A percentile compares a stretch with the other conserved stretches of the same genome.
Conservation (phyloP, 2,113 vertebrate genomes). For the Alethe castanea region DNA sequence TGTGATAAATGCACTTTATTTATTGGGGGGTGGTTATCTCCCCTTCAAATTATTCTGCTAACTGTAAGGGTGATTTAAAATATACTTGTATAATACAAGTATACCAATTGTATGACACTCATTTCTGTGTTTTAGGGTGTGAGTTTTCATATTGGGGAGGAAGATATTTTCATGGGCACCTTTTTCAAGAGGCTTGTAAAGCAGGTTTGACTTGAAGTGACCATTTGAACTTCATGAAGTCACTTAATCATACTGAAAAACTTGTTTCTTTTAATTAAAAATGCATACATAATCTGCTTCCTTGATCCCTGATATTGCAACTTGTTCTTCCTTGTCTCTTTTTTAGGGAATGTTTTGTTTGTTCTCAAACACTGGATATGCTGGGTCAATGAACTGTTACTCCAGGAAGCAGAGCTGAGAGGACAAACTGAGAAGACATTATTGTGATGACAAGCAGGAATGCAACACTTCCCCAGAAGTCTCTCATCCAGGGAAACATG, state of each 20-base stretch:
- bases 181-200: constrained; percentile 20
- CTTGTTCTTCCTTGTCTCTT: constrained; percentile 34
- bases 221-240: constrained; percentile 44
- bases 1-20: neutral
- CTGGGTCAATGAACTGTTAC: constrained; percentile 5
- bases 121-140: neutral
- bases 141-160: neutral
- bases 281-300: neutral
- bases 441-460: neutral
- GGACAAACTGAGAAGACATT: neutral
- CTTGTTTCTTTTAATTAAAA: constrained; percentile 59
- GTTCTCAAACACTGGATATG: neutral
- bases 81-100: neutral
- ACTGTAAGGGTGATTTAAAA: neutral
- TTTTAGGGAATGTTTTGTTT: constrained; percentile 26
- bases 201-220: constrained; percentile 53
- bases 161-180: neutral
- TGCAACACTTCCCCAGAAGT: neutral
- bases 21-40: fast-evolving
- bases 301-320: neutral
- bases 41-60: neutral
- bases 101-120: neutral
- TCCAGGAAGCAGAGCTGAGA: neutral
- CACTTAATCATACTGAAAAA: constrained; percentile 19
- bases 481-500: neutral